Evolutionary conservation across 1,140 invertebrate species (phyloP).

Genomic region (Drosophila takahashii): DNA sequence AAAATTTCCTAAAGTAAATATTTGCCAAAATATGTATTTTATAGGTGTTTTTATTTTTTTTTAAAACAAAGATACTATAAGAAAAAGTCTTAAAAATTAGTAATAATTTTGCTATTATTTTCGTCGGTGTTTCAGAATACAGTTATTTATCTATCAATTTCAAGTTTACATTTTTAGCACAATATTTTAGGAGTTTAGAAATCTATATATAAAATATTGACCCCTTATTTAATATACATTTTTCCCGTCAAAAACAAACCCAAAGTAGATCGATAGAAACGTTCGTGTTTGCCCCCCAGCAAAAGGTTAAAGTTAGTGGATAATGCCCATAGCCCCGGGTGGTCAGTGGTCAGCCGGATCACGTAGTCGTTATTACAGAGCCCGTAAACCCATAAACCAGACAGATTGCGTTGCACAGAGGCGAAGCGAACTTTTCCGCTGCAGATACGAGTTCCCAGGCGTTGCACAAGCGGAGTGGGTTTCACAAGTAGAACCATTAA

Average conservation of each 20-base stretch:
- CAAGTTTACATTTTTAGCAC: too few relatives aligned
- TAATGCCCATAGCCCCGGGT: slow-evolving; percentile 8
- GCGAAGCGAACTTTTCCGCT: slow-evolving; percentile 39
- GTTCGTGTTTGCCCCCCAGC: slow-evolving; percentile 8
- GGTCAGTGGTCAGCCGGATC: slow-evolving; percentile 15
- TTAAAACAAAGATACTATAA: too few relatives aligned
- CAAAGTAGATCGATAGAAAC: slow-evolving; percentile 6
- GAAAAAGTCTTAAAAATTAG: too few relatives aligned
- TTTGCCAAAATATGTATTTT: too few relatives aligned
- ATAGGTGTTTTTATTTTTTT: too few relatives aligned
- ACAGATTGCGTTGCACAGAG: background rate
- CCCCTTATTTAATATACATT: background rate
- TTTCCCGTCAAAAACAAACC: background rate
- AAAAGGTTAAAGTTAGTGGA: slow-evolving; percentile 22
- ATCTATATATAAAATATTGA: too few relatives aligned
- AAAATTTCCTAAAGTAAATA: too few relatives aligned
- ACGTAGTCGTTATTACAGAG: slow-evolving; percentile 36
- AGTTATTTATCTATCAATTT: too few relatives aligned
- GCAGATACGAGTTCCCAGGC: slow-evolving; percentile 38
- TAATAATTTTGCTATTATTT: too few relatives aligned
- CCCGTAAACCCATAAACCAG: slow-evolving; percentile 13
- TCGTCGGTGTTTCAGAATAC: too few relatives aligned
- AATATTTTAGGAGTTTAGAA: too few relatives aligned
- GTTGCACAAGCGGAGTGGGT: slow-evolving; percentile 42
- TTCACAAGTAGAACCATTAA: slow-evolving; percentile 73